These are phyloP conservation scores for Abramis brama DNA, from an alignment of 2,113 vertebrate species.

Conservation along the genomic window DNA sequence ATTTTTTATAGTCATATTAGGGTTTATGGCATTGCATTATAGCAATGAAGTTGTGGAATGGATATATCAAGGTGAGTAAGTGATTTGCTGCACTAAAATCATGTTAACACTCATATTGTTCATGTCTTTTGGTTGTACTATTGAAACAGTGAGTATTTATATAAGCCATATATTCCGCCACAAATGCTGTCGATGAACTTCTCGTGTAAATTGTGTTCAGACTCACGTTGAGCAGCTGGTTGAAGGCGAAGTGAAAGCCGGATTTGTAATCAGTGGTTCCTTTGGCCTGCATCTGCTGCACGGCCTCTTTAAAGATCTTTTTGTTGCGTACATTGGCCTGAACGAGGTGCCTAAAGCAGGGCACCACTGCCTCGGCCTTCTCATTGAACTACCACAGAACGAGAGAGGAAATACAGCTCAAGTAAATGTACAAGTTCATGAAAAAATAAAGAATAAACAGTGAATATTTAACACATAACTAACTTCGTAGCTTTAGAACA, in stretches of 20 bases:
- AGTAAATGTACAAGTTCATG: background rate
- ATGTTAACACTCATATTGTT: background rate
- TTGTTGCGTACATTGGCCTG: conserved; percentile 98
- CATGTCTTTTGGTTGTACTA: background rate
- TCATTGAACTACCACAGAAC: conserved; percentile 87
- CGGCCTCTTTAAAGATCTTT: conserved; percentile 97
- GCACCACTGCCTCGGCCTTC: conserved; percentile 91
- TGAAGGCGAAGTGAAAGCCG: conserved; percentile 96
- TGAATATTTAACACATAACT: background rate
- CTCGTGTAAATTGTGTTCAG: background rate
- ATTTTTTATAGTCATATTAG: background rate
- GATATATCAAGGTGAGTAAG: background rate
- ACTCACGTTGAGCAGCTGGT: conserved; percentile 95
- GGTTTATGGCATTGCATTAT: background rate
- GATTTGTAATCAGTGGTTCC: conserved; percentile 98
- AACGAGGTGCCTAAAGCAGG: conserved; percentile 95
- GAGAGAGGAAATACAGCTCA: background rate
- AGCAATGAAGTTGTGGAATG: background rate
- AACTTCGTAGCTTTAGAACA: background rate
- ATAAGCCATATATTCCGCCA: background rate
- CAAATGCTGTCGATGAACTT: background rate
- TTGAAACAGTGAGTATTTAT: background rate
- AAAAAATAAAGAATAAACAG: background rate
- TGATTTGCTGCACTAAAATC: background rate
- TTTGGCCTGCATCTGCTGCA: conserved; percentile 95